Evolutionary conservation across 1,140 invertebrate species (phyloP).

Genomic region (Tribolium madens): DNA sequence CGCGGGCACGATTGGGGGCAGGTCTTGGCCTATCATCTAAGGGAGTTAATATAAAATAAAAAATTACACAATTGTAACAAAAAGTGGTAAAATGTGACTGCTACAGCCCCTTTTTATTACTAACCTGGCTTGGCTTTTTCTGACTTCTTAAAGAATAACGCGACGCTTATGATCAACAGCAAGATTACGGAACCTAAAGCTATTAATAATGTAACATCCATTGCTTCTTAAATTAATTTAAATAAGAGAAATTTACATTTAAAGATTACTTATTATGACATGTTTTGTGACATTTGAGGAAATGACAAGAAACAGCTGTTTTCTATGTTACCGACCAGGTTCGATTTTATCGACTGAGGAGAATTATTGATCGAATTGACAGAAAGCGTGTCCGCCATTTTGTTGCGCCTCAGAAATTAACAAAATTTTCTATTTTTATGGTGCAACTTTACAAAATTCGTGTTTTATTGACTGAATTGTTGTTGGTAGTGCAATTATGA

Average conservation of each 20-base stretch:
- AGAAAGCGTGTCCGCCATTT: conserved; percentile 17
- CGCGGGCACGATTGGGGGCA: conserved; percentile 60
- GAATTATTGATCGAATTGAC: conserved; percentile 16
- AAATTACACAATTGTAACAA: neutral
- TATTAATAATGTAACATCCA: conserved; percentile 65
- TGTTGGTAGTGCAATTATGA: conserved; percentile 47
- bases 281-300: too few species aligned
- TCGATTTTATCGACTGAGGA: neutral
- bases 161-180: conserved; percentile 66
- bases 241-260: neutral
- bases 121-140: conserved; percentile 48
- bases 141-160: conserved; percentile 62
- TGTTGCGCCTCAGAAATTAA: neutral
- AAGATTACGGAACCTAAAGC: conserved; percentile 66
- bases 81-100: neutral
- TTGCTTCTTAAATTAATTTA: neutral
- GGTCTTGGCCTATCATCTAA: conserved; percentile 49
- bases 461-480: neutral
- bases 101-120: conserved; percentile 38
- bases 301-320: too few species aligned
- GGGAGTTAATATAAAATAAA: conserved; percentile 5
- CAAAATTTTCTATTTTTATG: conserved; percentile 5
- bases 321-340: neutral
- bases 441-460: neutral
- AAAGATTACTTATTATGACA: too few species aligned